A percentile compares a stretch with the other conserved stretches of the same genome.
Evolutionary conservation across 2,888 invertebrate genomes (phyloP).

Genomic region (Dynastes grantii): DNA sequence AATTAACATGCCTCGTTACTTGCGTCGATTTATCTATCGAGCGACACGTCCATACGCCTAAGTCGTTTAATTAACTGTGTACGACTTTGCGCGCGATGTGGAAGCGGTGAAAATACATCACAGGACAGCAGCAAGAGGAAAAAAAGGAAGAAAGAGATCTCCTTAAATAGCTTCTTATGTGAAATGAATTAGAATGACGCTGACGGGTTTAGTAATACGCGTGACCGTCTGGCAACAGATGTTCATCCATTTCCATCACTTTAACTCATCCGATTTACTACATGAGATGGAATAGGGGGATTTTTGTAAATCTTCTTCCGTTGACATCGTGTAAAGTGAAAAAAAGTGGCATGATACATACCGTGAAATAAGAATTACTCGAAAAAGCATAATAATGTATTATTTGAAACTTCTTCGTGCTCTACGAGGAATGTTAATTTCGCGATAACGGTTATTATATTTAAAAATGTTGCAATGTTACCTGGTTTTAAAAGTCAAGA

Average conservation of each 20-base stretch:
- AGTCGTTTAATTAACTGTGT: constrained; percentile 40
- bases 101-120: constrained; percentile 18
- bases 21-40: constrained; percentile 30
- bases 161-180: constrained; percentile 35
- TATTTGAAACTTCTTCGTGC: too few species aligned
- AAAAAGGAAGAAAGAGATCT: constrained; percentile 12
- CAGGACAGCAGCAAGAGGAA: constrained; percentile 11
- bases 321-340: neutral
- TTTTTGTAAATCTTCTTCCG: constrained; percentile 3
- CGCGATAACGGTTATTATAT: too few species aligned
- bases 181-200: constrained; percentile 40
- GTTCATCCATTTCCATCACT: constrained; percentile 10
- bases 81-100: constrained; percentile 12
- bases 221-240: constrained; percentile 23
- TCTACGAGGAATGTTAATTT: neutral
- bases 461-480: too few species aligned
- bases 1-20: constrained; percentile 45
- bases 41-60: constrained; percentile 30
- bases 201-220: constrained; percentile 31
- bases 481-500: too few species aligned
- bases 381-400: neutral
- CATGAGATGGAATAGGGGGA: constrained; percentile 5
- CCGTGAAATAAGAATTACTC: constrained; percentile 8
- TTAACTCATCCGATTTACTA: constrained; percentile 19
- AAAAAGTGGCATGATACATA: neutral